Base-by-base conservation (phyloP, 1,140 invertebrate species). In the Pseudobourletiella spinata region DNA sequence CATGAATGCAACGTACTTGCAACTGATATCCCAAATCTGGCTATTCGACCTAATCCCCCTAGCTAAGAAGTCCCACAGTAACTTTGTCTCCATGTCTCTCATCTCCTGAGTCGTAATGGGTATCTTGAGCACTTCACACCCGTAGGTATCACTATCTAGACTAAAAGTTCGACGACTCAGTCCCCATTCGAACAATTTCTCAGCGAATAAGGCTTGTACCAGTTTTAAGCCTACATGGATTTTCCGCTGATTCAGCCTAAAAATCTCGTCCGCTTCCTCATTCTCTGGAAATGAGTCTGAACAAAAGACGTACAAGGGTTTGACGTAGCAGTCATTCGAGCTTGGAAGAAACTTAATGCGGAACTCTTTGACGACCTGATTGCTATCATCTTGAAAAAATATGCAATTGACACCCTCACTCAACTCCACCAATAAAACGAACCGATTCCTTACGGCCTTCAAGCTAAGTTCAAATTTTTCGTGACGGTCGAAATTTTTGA, bases 1-100 rank as follows among this genome's bases (percentile, higher is more conserved):
- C 52, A 95, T 79, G 73, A 96, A 95, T 1, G 86, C 90, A 50
- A 95, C 79, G 76, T 88, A 95, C 74, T 91, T 97, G 72, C 82
- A 84, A 62, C 79, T 82, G 72, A 78, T 83, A 73, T 76, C 83
- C 72, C 76, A 83, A 75, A 79, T 78, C 6, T 24, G 14, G 72
- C 66, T 83, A 75, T 76, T 77, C 59, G 80, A 79, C 81, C 94
- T 86, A 32, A 95, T 77, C 72, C 83, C 80, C 61, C 85, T 80
- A 2, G 86, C 91, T 71, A 94, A 85, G 72, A 86, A 76, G 67
- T 86, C 83, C 92, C 92, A 97, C 30, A 95, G 74, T 62, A 89
- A 84, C 50, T 85, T 80, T 71, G 89, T 85, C 50, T 81, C 82
- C 82, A 89, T 85, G 61, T 80, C 79, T 57, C 84, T 79, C 1